Evolutionary conservation across 2,113 vertebrate species (phyloP).

Genomic region (Oreotrochilus melanogaster): DNA sequence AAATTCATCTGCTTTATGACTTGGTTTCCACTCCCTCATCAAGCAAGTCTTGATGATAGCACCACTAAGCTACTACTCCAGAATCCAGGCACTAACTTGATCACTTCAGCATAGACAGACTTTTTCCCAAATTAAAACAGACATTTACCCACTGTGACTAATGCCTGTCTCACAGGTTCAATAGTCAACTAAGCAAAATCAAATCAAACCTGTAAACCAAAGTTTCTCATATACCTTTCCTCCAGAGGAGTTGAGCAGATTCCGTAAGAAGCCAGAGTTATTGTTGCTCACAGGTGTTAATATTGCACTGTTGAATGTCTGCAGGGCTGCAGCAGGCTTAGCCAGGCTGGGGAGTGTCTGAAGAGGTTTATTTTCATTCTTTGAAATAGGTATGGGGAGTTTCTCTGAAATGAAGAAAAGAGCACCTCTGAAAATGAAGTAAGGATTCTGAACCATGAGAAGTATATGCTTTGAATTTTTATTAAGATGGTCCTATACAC

Average conservation of each 20-base stretch:
- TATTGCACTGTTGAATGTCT: slow-evolving; percentile 83
- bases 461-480: not conserved
- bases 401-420: slow-evolving; percentile 71
- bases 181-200: not conserved
- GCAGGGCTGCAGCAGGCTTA: slow-evolving; percentile 77
- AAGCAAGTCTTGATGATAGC: not conserved
- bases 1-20: not conserved
- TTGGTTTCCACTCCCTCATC: not conserved
- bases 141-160: not conserved
- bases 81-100: not conserved
- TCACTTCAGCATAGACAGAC: not conserved
- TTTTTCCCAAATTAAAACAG: not conserved
- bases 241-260: slow-evolving; percentile 80
- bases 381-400: slow-evolving; percentile 69
- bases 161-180: not conserved
- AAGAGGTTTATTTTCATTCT: slow-evolving; percentile 80
- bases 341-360: slow-evolving; percentile 75
- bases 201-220: not conserved
- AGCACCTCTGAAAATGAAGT: not conserved
- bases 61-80: not conserved
- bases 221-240: slow-evolving; percentile 71
- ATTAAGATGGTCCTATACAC: not conserved
- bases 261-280: slow-evolving; percentile 79
- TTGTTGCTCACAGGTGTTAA: slow-evolving; percentile 82
- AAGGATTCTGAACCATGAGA: not conserved